phyloP scores from a whole-genome alignment of 2,888 invertebrate species.

The Agrochola lychnidis region DNA sequence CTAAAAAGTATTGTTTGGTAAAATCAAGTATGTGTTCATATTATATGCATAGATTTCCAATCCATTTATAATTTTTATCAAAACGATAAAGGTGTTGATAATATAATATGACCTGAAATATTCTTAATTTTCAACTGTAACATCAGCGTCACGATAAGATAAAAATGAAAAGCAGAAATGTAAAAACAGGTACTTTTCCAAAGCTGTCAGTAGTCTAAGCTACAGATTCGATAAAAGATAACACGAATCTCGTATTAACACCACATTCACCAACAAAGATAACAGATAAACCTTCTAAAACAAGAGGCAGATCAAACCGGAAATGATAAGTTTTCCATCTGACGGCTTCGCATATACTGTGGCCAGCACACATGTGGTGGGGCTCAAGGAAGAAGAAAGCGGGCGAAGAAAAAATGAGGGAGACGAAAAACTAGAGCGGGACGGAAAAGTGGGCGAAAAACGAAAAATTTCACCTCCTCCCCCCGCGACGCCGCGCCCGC shows the following conservation, averaged over 20 bases:
- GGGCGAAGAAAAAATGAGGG: slow-evolving; percentile 91
- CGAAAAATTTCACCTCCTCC: slow-evolving; percentile 89
- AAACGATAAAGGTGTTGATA: neutral
- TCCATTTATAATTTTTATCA: slow-evolving; percentile 24
- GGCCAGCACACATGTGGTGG: slow-evolving; percentile 90
- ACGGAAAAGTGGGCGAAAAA: slow-evolving; percentile 91
- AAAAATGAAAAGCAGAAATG: slow-evolving; percentile 35
- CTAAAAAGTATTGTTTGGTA: neutral
- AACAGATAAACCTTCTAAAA: slow-evolving; percentile 47
- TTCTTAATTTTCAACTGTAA: slow-evolving; percentile 34
- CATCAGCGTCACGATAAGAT: slow-evolving; percentile 14
- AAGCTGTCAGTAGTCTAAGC: slow-evolving; percentile 49
- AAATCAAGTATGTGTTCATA: neutral
- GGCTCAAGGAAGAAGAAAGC: slow-evolving; percentile 90
- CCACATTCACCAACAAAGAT: slow-evolving; percentile 46
- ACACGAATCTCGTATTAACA: slow-evolving; percentile 50
- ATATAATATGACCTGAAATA: slow-evolving; percentile 18
- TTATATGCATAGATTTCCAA: neutral
- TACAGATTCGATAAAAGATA: slow-evolving; percentile 46
- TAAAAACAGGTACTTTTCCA: slow-evolving; percentile 37
- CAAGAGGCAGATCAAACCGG: slow-evolving; percentile 77
- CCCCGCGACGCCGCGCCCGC: slow-evolving; percentile 73
- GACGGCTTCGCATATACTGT: slow-evolving; percentile 71
- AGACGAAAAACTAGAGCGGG: slow-evolving; percentile 91
- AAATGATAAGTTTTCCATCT: slow-evolving; percentile 76